Conservation (phyloP, 1,140 invertebrate genomes). For the Cotesia typhae region DNA sequence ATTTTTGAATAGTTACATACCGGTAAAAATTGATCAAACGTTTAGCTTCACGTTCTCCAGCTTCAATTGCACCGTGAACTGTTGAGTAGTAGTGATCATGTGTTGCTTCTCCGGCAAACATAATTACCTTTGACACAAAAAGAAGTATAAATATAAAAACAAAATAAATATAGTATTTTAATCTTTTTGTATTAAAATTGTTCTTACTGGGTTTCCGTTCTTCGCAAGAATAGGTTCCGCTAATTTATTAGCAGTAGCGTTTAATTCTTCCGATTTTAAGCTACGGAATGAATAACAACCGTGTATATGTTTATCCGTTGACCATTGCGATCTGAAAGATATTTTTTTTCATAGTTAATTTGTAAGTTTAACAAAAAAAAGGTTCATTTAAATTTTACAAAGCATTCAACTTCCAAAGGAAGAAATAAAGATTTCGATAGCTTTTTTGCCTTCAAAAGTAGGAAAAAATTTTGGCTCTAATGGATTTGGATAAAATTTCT, state of each 20-base stretch:
- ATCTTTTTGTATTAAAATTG: background rate
- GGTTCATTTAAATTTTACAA: too few species aligned
- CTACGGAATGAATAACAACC: constrained; percentile 78
- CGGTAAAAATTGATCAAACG: constrained; percentile 58
- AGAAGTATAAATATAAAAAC: constrained; percentile 3
- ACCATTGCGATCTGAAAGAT: constrained; percentile 73
- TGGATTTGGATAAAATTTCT: too few species aligned
- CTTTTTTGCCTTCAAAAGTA: too few species aligned
- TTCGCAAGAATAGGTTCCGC: constrained; percentile 67
- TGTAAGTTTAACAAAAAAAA: too few species aligned
- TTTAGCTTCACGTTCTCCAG: constrained; percentile 79
- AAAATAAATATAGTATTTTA: constrained; percentile 15
- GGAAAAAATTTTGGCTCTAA: too few species aligned
- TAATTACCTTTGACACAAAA: constrained; percentile 54
- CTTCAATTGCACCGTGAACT: constrained; percentile 82
- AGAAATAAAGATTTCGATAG: too few species aligned
- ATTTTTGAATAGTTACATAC: constrained; percentile 35
- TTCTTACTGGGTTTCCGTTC: constrained; percentile 61
- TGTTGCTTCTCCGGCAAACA: constrained; percentile 77
- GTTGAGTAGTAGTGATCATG: constrained; percentile 76
- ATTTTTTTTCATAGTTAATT: too few species aligned
- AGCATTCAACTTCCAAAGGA: too few species aligned
- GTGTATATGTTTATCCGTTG: constrained; percentile 71
- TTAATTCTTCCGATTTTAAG: constrained; percentile 51
- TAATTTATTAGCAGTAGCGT: constrained; percentile 64